Evolutionary conservation across 2,113 vertebrate species (phyloP).

Genomic region (Alouatta palliata): DNA sequence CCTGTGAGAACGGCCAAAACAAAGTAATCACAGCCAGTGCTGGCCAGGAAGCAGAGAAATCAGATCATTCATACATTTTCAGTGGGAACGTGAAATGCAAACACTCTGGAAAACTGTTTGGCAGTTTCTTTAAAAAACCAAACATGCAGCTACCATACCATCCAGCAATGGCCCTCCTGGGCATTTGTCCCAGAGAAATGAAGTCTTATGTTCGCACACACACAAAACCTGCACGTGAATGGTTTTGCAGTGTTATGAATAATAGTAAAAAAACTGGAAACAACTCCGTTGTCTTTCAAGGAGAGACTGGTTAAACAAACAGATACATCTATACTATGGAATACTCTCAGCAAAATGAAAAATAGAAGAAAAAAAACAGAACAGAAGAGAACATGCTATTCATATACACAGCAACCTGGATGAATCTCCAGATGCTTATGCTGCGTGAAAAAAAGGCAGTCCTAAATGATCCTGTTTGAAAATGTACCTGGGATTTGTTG

Average conservation of each 20-base stretch:
- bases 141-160: background rate
- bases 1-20: background rate
- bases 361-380: background rate
- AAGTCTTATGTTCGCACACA: background rate
- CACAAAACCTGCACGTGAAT: background rate
- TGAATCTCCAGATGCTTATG: background rate
- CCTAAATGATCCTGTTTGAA: background rate
- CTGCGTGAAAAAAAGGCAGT: background rate
- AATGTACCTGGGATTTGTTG: background rate
- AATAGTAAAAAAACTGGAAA: background rate
- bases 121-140: background rate
- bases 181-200: background rate
- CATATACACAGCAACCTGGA: background rate
- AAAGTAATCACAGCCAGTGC: too few species aligned
- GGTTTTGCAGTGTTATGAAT: background rate
- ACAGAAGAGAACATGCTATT: background rate
- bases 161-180: background rate
- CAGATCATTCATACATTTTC: background rate
- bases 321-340: background rate
- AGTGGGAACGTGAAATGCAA: background rate
- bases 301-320: background rate
- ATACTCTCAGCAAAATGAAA: background rate
- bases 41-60: background rate
- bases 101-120: background rate
- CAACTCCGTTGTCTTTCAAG: background rate